Evolutionary conservation across 92 coral and sea anemone species (phyloP).

Genomic region (Phenganax subtilis): DNA sequence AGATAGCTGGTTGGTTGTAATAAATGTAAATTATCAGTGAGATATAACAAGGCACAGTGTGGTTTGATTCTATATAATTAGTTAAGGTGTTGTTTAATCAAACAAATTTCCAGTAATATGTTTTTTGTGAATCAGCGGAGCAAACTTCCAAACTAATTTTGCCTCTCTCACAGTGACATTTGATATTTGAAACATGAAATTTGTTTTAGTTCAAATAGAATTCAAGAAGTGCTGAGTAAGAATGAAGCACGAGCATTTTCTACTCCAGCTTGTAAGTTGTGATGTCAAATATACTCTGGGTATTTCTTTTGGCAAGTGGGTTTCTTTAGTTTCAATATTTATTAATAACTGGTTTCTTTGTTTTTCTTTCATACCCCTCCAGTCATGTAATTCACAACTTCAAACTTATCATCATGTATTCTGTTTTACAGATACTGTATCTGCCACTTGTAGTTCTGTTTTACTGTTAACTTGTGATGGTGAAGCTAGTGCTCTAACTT

Average conservation of each 20-base stretch:
- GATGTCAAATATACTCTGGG: background rate
- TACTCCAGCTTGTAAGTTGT: constrained; percentile 20
- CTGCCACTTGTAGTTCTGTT: constrained; percentile 42
- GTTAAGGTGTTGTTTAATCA: background rate
- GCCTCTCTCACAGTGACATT: background rate
- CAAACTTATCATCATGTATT: background rate
- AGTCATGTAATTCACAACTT: background rate
- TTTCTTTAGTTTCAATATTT: background rate
- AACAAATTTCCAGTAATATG: background rate
- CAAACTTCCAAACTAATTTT: background rate
- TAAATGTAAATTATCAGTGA: background rate
- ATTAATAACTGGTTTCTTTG: too few species aligned
- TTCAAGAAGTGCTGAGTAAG: constrained; percentile 24
- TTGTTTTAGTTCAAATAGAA: constrained; percentile 27
- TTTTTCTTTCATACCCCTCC: too few species aligned
- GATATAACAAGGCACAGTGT: too few species aligned
- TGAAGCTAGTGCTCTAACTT: constrained; percentile 60
- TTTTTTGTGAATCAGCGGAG: too few species aligned
- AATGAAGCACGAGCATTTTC: constrained; percentile 10
- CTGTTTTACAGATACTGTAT: constrained; percentile 1
- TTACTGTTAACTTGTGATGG: constrained; percentile 49
- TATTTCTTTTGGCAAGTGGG: background rate
- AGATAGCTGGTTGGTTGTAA: constrained; percentile 31
- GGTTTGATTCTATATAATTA: too few species aligned
- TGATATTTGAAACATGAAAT: background rate